These are phyloP conservation scores for Scaptomyza tumidula DNA, from an alignment of 2,888 invertebrate genomes.

Conservation along the genomic window DNA sequence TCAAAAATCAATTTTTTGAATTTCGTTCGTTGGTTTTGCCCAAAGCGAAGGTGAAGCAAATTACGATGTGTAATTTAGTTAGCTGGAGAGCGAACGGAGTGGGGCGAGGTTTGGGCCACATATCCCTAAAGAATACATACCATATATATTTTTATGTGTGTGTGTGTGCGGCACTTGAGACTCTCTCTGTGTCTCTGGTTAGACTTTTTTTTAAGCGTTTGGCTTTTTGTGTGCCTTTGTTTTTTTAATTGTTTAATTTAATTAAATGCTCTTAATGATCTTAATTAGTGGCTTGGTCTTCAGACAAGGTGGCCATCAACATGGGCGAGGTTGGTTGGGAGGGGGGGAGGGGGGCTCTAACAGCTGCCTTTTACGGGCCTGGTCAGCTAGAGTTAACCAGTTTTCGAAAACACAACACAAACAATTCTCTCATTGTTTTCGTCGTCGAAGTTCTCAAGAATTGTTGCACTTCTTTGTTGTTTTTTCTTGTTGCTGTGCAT, in stretches of 20 bases:
- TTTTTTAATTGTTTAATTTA: conserved; percentile 78
- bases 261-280: conserved; percentile 75
- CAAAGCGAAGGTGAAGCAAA: conserved; percentile 64
- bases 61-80: conserved; percentile 58
- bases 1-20: conserved; percentile 74
- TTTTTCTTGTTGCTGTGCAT: not conserved
- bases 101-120: not conserved
- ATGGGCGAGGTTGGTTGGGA: not conserved
- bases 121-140: conserved; percentile 50
- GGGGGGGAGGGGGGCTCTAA: not conserved
- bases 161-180: conserved; percentile 43
- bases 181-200: conserved; percentile 23
- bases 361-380: conserved; percentile 51
- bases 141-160: not conserved
- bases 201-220: conserved; percentile 65
- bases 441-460: conserved; percentile 36
- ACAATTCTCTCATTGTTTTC: not conserved
- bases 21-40: conserved; percentile 58
- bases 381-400: conserved; percentile 25
- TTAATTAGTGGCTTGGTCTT: conserved; percentile 66
- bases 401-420: conserved; percentile 2
- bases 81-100: conserved; percentile 6
- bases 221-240: conserved; percentile 12
- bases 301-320: conserved; percentile 1
- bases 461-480: conserved; percentile 17